Base-by-base conservation (phyloP, 1,140 invertebrate species). In the Vanessa atalanta region DNA sequence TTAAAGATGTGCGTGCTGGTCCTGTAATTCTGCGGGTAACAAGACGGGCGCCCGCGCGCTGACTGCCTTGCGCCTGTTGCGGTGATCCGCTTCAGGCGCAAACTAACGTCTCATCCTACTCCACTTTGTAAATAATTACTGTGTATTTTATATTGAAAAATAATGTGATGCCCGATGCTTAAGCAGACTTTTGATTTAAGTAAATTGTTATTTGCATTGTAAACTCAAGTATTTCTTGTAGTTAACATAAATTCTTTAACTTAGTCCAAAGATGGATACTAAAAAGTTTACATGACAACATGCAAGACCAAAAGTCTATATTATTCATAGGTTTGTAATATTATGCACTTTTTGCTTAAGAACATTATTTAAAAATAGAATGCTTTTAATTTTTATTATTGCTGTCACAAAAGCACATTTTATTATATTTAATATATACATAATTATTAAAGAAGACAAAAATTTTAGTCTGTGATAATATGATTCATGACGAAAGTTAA, bases 1-100 rank as follows among this genome's bases (percentile, higher is more conserved):
- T 98, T 88, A 96, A 97, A 80, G 94, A 95, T 70, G 95, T 97
- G 23, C 95, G 96, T 72, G 94, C 95, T 65, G 96, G 96, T 9
- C 93, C 95, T 15, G 95, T 97, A 15, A 93, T 95, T 69, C 89
- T 98, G 63, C 94, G 95, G 69, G 93, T 96, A 14, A 92, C 93
- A 3, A 92, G 96, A 71, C 93, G 96, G 15, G 75, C 88, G 1
- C 86, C 88, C 0, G 79, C 83, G 26, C 84, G 89, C 85, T 90
- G 86, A 91, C 87, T 92, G 83, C 87, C 88, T 76, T 89, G 89
- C 92, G 84, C 89, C 88, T 88, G 90, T 83, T 89, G 89, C 82
- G 84, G 81, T 50, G 80, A 85, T 16, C 83, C 85, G 85, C 82
- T 79, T 55, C 88, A 93, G 92, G 88, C 91, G 91, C 82, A 76